These are phyloP conservation scores for Malthinus seriepunctatus DNA, from an alignment of 2,888 invertebrate genomes.

Conservation along the genomic window DNA sequence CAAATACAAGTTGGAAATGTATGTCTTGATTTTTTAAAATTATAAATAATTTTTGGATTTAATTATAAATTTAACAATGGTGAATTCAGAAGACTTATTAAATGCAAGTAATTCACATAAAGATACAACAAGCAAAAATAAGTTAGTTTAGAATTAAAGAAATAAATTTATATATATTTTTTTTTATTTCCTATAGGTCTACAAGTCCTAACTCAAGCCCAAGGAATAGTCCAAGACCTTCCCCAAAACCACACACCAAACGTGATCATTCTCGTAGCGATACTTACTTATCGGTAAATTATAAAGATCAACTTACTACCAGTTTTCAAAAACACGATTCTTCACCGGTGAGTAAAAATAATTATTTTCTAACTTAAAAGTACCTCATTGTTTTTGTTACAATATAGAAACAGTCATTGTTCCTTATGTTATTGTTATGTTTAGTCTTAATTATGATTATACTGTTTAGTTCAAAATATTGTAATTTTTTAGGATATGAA, in stretches of 20 bases:
- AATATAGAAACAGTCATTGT: neutral
- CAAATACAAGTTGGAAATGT: neutral
- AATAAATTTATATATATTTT: neutral
- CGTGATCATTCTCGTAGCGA: constrained; percentile 49
- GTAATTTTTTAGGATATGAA: too few species aligned
- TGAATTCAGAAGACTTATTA: constrained; percentile 15
- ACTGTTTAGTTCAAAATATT: too few species aligned
- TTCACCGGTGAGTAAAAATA: constrained; percentile 20
- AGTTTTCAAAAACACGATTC: constrained; percentile 23
- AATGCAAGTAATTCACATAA: constrained; percentile 19
- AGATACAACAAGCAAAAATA: constrained; percentile 17
- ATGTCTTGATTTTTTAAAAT: neutral
- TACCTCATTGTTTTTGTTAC: neutral
- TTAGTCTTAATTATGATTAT: too few species aligned
- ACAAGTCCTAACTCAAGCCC: constrained; percentile 54
- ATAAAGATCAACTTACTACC: constrained; percentile 19
- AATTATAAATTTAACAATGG: constrained; percentile 11
- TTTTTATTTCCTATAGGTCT: constrained; percentile 37
- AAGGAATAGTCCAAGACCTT: constrained; percentile 57
- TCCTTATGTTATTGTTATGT: too few species aligned
- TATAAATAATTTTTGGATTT: constrained; percentile 1
- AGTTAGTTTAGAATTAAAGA: constrained; percentile 12
- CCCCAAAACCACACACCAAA: constrained; percentile 54
- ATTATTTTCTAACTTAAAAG: neutral
- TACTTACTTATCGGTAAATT: constrained; percentile 30